A percentile compares a stretch with the other conserved stretches of the same genome.
Evolutionary conservation across 2,797 vertebrate species (phyloP).

Genomic region (Anas bahamensis): DNA sequence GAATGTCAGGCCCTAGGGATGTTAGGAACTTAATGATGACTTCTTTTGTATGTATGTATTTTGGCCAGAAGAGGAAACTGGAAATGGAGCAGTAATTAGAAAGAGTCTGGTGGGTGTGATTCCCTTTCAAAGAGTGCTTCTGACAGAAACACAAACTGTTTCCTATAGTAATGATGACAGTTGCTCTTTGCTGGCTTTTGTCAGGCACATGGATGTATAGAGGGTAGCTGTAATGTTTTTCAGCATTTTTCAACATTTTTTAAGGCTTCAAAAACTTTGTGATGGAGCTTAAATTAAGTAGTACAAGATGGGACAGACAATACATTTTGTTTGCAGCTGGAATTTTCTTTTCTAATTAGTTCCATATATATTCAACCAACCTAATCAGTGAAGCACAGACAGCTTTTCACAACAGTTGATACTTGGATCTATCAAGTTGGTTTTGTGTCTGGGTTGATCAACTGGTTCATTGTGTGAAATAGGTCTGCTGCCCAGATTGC

Average conservation of each 20-base stretch:
- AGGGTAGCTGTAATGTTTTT: neutral
- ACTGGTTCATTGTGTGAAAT: neutral
- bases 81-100: neutral
- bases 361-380: neutral
- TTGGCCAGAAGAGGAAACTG: neutral
- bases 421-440: neutral
- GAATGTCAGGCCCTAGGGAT: neutral
- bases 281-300: neutral
- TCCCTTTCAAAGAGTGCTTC: neutral
- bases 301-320: neutral
- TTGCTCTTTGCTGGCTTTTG: neutral
- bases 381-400: neutral
- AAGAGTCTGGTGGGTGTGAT: neutral
- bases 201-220: neutral
- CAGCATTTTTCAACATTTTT: neutral
- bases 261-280: neutral
- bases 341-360: neutral
- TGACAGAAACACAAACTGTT: neutral
- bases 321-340: neutral
- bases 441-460: conserved; percentile 7
- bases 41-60: neutral
- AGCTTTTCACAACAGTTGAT: neutral
- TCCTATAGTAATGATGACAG: neutral
- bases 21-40: neutral
- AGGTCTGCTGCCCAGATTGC: neutral